These are phyloP conservation scores for Chrysoperla carnea DNA, from an alignment of 1,140 invertebrate genomes.

Conservation along the genomic window DNA sequence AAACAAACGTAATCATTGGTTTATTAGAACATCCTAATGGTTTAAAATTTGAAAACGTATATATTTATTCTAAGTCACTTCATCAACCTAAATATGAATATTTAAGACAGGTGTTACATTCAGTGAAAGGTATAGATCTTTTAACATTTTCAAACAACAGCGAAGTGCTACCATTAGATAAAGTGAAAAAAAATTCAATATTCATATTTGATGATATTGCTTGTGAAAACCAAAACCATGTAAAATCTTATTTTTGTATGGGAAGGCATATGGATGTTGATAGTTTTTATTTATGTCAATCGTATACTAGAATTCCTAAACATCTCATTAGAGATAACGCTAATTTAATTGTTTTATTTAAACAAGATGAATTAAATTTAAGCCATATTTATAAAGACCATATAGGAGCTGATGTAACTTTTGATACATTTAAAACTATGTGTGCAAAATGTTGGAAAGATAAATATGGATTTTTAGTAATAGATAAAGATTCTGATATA, in stretches of 20 bases:
- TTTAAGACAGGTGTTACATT: conserved; percentile 11
- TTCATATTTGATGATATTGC: conserved; percentile 22
- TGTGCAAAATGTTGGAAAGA: conserved; percentile 11
- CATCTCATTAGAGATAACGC: conserved; percentile 22
- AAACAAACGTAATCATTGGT: conserved; percentile 12
- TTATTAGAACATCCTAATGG: conserved; percentile 14
- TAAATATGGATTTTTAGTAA: conserved; percentile 15
- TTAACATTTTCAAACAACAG: conserved; percentile 12
- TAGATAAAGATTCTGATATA: conserved; percentile 14
- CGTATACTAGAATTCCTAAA: conserved; percentile 20
- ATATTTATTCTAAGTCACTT: conserved; percentile 20
- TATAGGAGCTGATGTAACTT: conserved; percentile 17
- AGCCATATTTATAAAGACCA: conserved; percentile 22
- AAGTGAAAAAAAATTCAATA: conserved; percentile 11
- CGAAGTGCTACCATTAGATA: conserved; percentile 8
- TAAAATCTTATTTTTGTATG: conserved; percentile 20
- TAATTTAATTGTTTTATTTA: conserved; percentile 22
- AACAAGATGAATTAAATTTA: conserved; percentile 22
- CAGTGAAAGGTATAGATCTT: conserved; percentile 10
- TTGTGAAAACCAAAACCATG: conserved; percentile 16
- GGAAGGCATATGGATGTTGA: conserved; percentile 18
- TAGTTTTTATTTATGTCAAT: conserved; percentile 22
- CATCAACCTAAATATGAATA: conserved; percentile 17
- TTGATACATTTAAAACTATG: conserved; percentile 11
- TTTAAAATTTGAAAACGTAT: conserved; percentile 19